Conservation (phyloP, 2,113 vertebrate genomes). For the Panthera uncia region DNA sequence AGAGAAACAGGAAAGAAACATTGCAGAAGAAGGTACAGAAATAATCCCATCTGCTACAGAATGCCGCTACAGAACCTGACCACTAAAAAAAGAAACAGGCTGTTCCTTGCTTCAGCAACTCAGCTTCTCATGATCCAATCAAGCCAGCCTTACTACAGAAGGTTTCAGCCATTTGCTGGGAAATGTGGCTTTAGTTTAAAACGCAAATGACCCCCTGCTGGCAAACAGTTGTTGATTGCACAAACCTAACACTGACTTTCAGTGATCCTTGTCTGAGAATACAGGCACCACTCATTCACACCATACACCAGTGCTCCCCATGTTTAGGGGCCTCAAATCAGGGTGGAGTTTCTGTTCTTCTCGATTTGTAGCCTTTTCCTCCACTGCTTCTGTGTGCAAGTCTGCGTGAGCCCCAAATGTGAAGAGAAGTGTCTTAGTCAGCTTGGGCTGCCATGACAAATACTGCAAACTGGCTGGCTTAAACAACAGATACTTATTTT, state of each 20-base stretch:
- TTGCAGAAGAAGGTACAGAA: constrained; percentile 43
- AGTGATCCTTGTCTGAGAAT: background rate
- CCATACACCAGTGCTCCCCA: background rate
- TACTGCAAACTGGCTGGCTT: background rate
- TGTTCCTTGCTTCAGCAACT: constrained; percentile 29
- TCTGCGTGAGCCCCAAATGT: background rate
- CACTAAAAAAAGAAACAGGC: constrained; percentile 52
- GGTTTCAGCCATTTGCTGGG: constrained; percentile 32
- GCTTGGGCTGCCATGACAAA: background rate
- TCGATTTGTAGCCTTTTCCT: background rate
- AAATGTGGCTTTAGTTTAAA: constrained; percentile 51
- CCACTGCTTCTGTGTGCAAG: background rate
- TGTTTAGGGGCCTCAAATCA: background rate
- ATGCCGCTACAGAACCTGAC: constrained; percentile 36
- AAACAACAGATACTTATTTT: constrained; percentile 10
- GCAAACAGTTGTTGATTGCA: constrained; percentile 18
- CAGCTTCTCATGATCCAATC: constrained; percentile 11
- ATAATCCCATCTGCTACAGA: constrained; percentile 59
- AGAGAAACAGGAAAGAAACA: background rate
- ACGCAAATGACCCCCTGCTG: background rate
- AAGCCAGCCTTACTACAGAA: background rate
- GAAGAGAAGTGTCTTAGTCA: background rate
- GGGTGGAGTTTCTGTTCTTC: background rate
- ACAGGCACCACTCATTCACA: background rate
- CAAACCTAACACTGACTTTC: constrained; percentile 3